Percentiles rank a stretch among this genome's conserved stretches.
Evolutionary conservation across 2,888 invertebrate genomes (phyloP).

Genomic region (Drosophila paracracens): DNA sequence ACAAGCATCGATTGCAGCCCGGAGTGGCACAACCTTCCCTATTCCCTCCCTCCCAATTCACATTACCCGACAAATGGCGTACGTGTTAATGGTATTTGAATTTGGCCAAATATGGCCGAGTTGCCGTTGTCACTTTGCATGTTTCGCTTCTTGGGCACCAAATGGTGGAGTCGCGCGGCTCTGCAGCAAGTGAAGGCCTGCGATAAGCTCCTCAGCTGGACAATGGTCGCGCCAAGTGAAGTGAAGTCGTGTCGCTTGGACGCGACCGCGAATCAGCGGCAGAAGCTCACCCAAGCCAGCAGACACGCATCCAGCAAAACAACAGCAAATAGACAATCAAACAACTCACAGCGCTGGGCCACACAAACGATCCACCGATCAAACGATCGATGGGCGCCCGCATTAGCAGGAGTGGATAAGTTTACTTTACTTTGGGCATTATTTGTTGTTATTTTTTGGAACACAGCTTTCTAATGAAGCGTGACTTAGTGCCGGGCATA

Average conservation of each 20-base stretch:
- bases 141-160: constrained; percentile 54
- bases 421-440: constrained; percentile 22
- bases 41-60: constrained; percentile 4
- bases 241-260: constrained; percentile 66
- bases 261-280: constrained; percentile 58
- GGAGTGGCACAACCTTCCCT: not conserved
- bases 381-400: constrained; percentile 64
- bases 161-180: constrained; percentile 35
- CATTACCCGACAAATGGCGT: constrained; percentile 72
- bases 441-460: constrained; percentile 30
- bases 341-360: constrained; percentile 36
- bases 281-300: constrained; percentile 44
- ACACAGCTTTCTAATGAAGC: constrained; percentile 73
- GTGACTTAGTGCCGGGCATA: constrained; percentile 66
- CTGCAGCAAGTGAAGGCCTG: constrained; percentile 67
- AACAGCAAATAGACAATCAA: constrained; percentile 10
- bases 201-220: constrained; percentile 43
- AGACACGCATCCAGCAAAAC: constrained; percentile 57
- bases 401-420: constrained; percentile 35
- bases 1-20: constrained; percentile 38
- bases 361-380: constrained; percentile 40
- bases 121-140: constrained; percentile 78
- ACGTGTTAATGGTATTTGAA: constrained; percentile 85
- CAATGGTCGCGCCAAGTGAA: constrained; percentile 36
- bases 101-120: constrained; percentile 83